phyloP scores from a whole-genome alignment of 2,797 vertebrate species.

The Helarctos malayanus region DNA sequence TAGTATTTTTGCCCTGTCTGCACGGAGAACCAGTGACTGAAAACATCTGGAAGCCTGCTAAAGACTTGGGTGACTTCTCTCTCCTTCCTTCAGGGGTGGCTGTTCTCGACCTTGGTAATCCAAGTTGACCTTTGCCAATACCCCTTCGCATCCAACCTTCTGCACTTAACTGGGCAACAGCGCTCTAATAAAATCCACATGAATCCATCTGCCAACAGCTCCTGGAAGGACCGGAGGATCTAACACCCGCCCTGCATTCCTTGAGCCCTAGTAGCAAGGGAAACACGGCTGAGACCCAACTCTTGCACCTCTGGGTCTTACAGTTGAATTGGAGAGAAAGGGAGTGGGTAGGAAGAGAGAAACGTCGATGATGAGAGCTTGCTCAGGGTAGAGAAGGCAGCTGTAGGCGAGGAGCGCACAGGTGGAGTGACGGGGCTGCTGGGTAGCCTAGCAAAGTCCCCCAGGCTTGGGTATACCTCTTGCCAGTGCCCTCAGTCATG shows the following conservation, averaged over 20 bases:
- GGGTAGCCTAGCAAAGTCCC: background rate
- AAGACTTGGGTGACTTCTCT: slow-evolving; percentile 52
- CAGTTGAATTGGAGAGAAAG: background rate
- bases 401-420: background rate
- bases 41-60: slow-evolving; percentile 79
- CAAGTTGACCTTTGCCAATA: slow-evolving; percentile 71
- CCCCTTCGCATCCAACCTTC: slow-evolving; percentile 71
- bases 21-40: slow-evolving; percentile 68
- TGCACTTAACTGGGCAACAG: slow-evolving; percentile 69
- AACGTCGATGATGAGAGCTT: background rate
- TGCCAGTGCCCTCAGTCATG: background rate
- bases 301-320: slow-evolving; percentile 41
- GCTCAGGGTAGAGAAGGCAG: slow-evolving; percentile 11
- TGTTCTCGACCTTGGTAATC: slow-evolving; percentile 74
- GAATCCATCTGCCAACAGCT: slow-evolving; percentile 76
- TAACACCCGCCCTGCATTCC: slow-evolving; percentile 79
- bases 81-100: slow-evolving; percentile 38
- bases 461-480: background rate
- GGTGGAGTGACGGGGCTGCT: background rate
- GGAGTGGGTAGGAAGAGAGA: slow-evolving; percentile 13
- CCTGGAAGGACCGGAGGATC: slow-evolving; percentile 75
- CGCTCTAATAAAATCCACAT: slow-evolving; percentile 78
- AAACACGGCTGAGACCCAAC: slow-evolving; percentile 65
- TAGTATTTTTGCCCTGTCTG: slow-evolving; percentile 80
- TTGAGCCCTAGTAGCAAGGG: slow-evolving; percentile 73